phyloP scores from a whole-genome alignment of 2,888 invertebrate species.

The Odiellus spinosus region DNA sequence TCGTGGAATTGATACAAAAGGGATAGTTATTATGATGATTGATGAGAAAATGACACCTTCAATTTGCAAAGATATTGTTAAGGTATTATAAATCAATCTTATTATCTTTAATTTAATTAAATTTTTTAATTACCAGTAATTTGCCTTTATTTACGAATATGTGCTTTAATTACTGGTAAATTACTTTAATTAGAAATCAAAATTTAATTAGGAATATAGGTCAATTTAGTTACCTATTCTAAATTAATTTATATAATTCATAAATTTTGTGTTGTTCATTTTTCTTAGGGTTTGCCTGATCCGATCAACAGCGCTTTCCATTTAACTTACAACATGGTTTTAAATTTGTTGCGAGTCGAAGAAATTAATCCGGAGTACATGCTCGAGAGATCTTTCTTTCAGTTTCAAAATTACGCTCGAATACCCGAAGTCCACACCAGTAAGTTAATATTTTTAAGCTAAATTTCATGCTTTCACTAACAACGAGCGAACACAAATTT shows the following conservation, averaged over 20 bases:
- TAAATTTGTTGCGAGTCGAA: conserved; percentile 87
- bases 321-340: conserved; percentile 97
- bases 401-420: conserved; percentile 93
- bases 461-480: no score
- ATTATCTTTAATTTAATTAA: neutral
- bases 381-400: conserved; percentile 93
- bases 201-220: neutral
- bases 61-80: conserved; percentile 39
- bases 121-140: neutral
- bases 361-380: conserved; percentile 99
- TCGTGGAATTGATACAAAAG: conserved; percentile 43
- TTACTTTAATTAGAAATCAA: neutral
- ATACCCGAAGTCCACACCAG: conserved; percentile 78
- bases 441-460: no score
- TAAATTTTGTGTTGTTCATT: conserved; percentile 30
- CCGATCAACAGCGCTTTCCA: conserved; percentile 98
- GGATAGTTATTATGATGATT: conserved; percentile 94
- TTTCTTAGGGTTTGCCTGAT: conserved; percentile 76
- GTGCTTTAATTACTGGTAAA: neutral
- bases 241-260: neutral
- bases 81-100: conserved; percentile 49
- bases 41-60: conserved; percentile 70
- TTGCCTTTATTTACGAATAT: neutral
- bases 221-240: no score
- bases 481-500: no score